Conservation (phyloP, 2,113 vertebrate genomes). For the Abramis brama region DNA sequence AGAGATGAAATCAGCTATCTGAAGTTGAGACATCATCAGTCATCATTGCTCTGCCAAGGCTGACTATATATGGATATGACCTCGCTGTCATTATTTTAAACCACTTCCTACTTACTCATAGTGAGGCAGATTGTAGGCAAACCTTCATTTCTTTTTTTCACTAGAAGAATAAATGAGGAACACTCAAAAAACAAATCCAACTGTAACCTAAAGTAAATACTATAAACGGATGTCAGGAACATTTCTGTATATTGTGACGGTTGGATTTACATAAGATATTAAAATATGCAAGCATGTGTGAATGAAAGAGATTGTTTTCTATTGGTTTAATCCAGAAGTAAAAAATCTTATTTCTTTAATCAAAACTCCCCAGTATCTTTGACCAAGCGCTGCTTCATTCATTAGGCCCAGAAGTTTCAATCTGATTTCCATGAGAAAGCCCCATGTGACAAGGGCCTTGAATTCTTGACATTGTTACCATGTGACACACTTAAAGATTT, state of each 20-base stretch:
- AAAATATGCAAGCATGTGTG: neutral
- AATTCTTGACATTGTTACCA: slow-evolving; percentile 82
- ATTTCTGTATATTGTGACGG: neutral
- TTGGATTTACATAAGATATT: neutral
- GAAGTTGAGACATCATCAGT: slow-evolving; percentile 43
- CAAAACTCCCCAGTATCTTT: slow-evolving; percentile 56
- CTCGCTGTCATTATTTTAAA: slow-evolving; percentile 53
- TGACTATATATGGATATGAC: slow-evolving; percentile 61
- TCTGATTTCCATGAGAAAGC: slow-evolving; percentile 77
- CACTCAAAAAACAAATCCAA: neutral
- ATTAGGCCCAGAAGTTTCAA: slow-evolving; percentile 60
- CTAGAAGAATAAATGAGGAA: neutral
- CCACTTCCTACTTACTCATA: slow-evolving; percentile 56
- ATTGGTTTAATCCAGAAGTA: slow-evolving; percentile 45
- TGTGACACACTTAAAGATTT: slow-evolving; percentile 84
- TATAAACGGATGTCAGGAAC: neutral
- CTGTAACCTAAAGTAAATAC: neutral
- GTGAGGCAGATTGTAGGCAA: slow-evolving; percentile 14
- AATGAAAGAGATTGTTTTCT: neutral
- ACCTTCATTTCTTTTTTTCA: neutral
- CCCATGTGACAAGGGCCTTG: slow-evolving; percentile 75
- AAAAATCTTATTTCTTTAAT: slow-evolving; percentile 62
- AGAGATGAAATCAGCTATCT: slow-evolving; percentile 37
- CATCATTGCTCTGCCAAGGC: slow-evolving; percentile 51
- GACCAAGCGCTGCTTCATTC: slow-evolving; percentile 55